Evolutionary conservation across 2,797 vertebrate genomes (phyloP).

Genomic region (Malacoraja senta): DNA sequence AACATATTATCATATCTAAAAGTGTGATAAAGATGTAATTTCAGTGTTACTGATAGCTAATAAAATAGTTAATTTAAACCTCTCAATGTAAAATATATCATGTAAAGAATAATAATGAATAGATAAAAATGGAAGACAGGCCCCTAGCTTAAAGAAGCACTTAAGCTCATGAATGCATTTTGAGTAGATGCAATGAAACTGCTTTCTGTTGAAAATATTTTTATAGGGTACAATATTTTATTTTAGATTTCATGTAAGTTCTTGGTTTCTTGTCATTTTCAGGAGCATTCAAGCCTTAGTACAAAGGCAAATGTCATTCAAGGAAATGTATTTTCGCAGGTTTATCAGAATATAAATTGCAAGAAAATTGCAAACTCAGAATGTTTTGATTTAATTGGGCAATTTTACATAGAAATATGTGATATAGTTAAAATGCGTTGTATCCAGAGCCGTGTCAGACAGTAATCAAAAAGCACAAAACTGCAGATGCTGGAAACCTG

Average conservation of each 20-base stretch:
- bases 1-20: conserved; percentile 2
- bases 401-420: background rate
- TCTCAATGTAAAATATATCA: background rate
- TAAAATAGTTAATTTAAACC: background rate
- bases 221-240: background rate
- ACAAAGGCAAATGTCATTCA: background rate
- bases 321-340: background rate
- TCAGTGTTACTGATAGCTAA: background rate
- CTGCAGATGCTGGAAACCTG: too few species aligned
- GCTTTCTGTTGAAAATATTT: background rate
- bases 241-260: background rate
- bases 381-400: background rate
- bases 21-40: background rate
- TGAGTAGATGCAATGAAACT: background rate
- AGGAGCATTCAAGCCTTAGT: background rate
- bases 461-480: too few species aligned
- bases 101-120: conserved; percentile 22
- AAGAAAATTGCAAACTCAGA: background rate
- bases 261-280: background rate
- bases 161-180: conserved; percentile 1
- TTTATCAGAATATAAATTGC: background rate
- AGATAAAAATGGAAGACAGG: background rate
- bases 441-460: background rate
- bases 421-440: background rate
- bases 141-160: background rate